A percentile compares a stretch with the other conserved stretches of the same genome.
Conservation (phyloP, 2,113 vertebrate species). For the Microcebus ravelobensis region DNA sequence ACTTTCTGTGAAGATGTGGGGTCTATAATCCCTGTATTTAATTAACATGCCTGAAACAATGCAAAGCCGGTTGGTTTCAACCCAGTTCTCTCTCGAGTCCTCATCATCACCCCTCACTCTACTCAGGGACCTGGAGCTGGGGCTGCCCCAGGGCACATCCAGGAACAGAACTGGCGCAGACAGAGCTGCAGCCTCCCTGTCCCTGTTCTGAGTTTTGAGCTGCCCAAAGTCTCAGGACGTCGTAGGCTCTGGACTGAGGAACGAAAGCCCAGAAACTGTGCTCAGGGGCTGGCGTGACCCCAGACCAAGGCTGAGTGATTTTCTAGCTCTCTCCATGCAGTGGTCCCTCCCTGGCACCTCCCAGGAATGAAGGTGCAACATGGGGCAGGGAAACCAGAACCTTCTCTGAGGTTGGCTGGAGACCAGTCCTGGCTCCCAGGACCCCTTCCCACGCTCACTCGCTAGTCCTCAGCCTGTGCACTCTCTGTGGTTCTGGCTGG, state of each 20-base stretch:
- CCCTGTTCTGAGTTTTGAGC: neutral
- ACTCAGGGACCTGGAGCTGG: neutral
- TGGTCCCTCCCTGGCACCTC: neutral
- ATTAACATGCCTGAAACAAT: conserved; percentile 31
- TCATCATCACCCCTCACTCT: neutral
- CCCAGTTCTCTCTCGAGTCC: neutral
- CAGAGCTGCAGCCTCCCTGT: accelerated
- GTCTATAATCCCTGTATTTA: neutral
- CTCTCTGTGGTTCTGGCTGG: neutral
- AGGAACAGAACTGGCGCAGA: neutral
- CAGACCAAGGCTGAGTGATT: neutral
- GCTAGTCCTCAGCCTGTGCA: neutral
- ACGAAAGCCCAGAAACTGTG: neutral
- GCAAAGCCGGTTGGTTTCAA: neutral
- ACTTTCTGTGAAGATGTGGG: conserved; percentile 10
- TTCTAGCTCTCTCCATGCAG: neutral
- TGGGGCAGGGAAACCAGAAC: neutral
- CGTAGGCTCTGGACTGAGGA: neutral
- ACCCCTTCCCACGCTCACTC: neutral
- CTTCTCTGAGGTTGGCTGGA: neutral
- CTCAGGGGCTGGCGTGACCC: neutral
- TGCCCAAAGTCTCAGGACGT: neutral
- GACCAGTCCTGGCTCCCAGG: neutral
- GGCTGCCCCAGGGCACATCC: neutral
- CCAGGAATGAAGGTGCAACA: accelerated